Evolutionary conservation across 92 coral and sea anemone species (phyloP).

Genomic region (Heteractis magnifica): DNA sequence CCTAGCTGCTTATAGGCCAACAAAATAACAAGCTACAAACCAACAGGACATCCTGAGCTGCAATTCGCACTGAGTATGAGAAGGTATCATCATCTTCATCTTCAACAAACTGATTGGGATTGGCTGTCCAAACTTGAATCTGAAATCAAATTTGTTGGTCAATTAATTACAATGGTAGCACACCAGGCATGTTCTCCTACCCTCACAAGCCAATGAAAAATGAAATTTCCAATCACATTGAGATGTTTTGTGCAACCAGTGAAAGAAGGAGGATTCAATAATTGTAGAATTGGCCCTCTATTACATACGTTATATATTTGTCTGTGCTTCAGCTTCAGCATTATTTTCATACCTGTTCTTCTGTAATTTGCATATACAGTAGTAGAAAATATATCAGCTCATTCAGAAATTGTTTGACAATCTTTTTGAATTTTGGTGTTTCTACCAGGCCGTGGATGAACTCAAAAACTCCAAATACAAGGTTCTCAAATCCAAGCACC

Average conservation of each 20-base stretch:
- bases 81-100: conserved; percentile 99
- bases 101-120: conserved; percentile 97
- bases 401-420: conserved; percentile 80
- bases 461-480: conserved; percentile 95
- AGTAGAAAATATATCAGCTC: conserved; percentile 88
- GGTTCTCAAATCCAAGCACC: conserved; percentile 91
- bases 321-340: neutral
- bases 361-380: conserved; percentile 95
- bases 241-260: too few relatives aligned
- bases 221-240: too few relatives aligned
- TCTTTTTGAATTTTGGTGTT: conserved; percentile 82
- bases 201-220: too few relatives aligned
- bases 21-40: conserved; percentile 35
- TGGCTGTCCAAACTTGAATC: conserved; percentile 87
- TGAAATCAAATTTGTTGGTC: conserved; percentile 20
- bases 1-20: neutral
- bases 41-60: conserved; percentile 95
- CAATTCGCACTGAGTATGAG: conserved; percentile 95
- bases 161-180: neutral
- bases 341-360: conserved; percentile 74
- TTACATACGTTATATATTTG: too few relatives aligned
- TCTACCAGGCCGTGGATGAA: conserved; percentile 95
- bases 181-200: neutral
- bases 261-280: too few relatives aligned
- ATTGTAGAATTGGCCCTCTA: too few relatives aligned